These are phyloP conservation scores for Seira musarum DNA, from an alignment of 2,888 invertebrate genomes.

Conservation along the genomic window DNA sequence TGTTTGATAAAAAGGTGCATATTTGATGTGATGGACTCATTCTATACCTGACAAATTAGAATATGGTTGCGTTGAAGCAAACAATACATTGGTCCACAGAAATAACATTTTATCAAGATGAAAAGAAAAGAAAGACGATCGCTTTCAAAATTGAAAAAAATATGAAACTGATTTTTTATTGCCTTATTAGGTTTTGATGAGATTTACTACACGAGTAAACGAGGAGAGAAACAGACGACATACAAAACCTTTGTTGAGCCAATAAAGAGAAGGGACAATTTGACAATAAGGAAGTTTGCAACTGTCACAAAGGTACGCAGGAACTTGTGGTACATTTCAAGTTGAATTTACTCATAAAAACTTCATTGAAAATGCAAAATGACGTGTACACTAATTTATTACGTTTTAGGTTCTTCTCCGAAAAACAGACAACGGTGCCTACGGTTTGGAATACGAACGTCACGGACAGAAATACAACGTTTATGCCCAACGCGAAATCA, in stretches of 20 bases:
- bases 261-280: slow-evolving; percentile 39
- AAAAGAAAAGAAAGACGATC: no score
- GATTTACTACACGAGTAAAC: slow-evolving; percentile 54
- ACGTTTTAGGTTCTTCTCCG: slow-evolving; percentile 39
- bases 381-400: neutral
- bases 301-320: slow-evolving; percentile 60
- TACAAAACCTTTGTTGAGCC: slow-evolving; percentile 58
- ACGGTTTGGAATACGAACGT: slow-evolving; percentile 60
- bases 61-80: neutral
- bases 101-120: neutral
- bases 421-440: slow-evolving; percentile 54
- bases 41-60: neutral
- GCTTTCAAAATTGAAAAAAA: no score
- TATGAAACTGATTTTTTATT: slow-evolving; percentile 13
- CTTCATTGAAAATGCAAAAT: neutral
- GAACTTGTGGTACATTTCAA: no score
- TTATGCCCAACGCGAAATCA: slow-evolving; percentile 55
- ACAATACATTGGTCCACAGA: neutral
- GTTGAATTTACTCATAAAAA: neutral
- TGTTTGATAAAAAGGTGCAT: neutral
- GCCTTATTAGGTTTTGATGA: slow-evolving; percentile 59
- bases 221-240: slow-evolving; percentile 58
- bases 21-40: neutral
- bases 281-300: slow-evolving; percentile 62
- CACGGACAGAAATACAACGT: slow-evolving; percentile 56